Evolutionary conservation across 2,113 vertebrate genomes (phyloP), one percentile per base, ranked within the genome.

Genomic region (Apodemus speciosus): DNA sequence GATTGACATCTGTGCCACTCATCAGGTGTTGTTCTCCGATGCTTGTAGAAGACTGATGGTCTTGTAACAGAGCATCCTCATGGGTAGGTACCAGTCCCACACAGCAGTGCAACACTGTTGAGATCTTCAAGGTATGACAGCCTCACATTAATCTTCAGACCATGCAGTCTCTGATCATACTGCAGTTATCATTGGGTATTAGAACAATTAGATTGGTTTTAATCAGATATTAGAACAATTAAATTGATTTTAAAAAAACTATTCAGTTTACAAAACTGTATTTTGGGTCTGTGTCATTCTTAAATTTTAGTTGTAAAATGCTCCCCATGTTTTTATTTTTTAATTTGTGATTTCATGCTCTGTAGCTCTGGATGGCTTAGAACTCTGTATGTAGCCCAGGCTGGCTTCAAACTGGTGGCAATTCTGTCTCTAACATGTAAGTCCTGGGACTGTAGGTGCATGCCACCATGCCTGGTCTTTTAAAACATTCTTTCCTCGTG

Each of bases 231-330:
- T 38, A 3, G 21, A 10, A 35, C 13, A 94, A 71, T 85, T 58
- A 72, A 20, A 62, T 85, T 60, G 8, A 72, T 79, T 77, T 76
- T 49, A 27, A 49, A 89, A 79, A 79, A 9, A 62, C 4, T 79
- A 72, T 73, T 87, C 16, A 77, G 1, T 46, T 94, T 84, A 56
- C 3, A 89, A 90, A 80, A 80, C 46, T 84, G 15, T 71, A 89
- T 90, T 96, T 60, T 93, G 51, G 62, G 35, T 64, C 21, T 89
- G 14, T 93, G 21, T 16, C 21, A 73, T 58, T 81, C 40, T 16
- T 89, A 76, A 35, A 68, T 35, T 69, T 88, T 69, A 27, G 3
- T 80, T 94, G 85, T 25, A 77, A 91, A 93, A 64, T 81, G 30
- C 2, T 46, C 60, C 13, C 9, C 27, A 64, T 1, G 21, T 23